These are phyloP conservation scores for Sebastes elongatus DNA, from an alignment of 2,797 vertebrate species.

Conservation along the genomic window DNA sequence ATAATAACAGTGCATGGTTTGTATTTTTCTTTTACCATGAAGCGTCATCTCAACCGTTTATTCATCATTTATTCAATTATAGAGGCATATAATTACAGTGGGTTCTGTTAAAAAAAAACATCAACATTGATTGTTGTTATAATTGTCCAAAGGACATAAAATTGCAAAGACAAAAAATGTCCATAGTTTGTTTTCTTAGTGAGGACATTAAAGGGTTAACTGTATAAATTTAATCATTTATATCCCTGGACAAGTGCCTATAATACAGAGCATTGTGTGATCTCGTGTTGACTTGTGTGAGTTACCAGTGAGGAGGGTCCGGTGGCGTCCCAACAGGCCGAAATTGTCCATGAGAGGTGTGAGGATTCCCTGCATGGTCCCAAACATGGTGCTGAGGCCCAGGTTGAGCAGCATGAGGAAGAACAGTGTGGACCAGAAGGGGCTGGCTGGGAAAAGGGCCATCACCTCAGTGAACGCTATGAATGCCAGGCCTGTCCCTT, in stretches of 20 bases:
- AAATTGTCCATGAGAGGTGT: constrained; percentile 97
- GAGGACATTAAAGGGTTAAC: neutral
- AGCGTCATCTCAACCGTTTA: too few species aligned
- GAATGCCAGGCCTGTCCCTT: constrained; percentile 96
- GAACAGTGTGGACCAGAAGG: constrained; percentile 97
- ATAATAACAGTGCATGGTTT: too few species aligned
- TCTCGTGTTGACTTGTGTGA: neutral
- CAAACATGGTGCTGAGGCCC: constrained; percentile 98
- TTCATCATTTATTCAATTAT: too few species aligned
- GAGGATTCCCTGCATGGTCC: constrained; percentile 97
- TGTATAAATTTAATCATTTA: neutral
- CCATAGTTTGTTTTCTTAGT: too few species aligned
- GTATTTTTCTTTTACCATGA: too few species aligned
- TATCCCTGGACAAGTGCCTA: neutral
- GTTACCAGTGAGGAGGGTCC: constrained; percentile 80
- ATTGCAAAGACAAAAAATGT: too few species aligned
- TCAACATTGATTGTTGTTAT: too few species aligned
- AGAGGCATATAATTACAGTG: too few species aligned
- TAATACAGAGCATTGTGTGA: neutral
- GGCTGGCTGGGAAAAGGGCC: constrained; percentile 94
- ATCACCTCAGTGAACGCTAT: constrained; percentile 99
- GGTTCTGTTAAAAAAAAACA: too few species aligned
- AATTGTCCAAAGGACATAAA: too few species aligned
- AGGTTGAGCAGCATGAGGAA: constrained; percentile 98
- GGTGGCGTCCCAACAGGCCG: constrained; percentile 82